Evolutionary conservation across 2,113 vertebrate species (phyloP).

Genomic region (Eubucco bourcierii): DNA sequence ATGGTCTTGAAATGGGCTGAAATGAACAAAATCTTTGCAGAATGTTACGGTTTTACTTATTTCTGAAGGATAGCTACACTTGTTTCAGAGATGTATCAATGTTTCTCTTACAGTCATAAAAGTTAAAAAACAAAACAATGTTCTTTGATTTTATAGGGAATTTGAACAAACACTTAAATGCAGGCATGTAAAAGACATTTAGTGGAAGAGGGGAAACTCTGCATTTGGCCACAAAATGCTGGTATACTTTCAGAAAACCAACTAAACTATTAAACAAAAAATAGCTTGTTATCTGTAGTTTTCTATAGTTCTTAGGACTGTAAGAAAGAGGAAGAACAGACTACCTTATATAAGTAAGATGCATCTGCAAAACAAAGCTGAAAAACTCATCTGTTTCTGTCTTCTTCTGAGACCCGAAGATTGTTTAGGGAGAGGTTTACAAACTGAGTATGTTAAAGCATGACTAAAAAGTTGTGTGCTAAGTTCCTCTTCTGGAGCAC

Average conservation of each 20-base stretch:
- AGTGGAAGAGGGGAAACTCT: not conserved
- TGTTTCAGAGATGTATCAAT: not conserved
- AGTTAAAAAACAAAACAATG: not conserved
- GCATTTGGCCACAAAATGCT: not conserved
- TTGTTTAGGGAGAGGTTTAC: not conserved
- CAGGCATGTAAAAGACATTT: not conserved
- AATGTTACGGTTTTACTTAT: not conserved
- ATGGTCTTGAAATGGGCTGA: not conserved
- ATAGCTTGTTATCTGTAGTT: not conserved
- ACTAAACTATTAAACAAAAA: not conserved
- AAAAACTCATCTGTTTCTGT: not conserved
- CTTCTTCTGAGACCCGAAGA: not conserved
- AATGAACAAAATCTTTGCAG: not conserved
- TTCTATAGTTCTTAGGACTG: not conserved
- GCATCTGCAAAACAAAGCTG: not conserved
- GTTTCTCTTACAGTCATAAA: not conserved
- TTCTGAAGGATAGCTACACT: not conserved
- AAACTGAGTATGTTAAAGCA: not conserved
- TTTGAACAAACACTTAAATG: not conserved
- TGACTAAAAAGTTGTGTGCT: not conserved
- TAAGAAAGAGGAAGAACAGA: constrained; percentile 20
- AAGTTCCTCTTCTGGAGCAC: not conserved
- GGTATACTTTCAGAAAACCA: not conserved
- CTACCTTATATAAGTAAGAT: not conserved
- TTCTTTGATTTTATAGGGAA: not conserved